Base-by-base conservation (phyloP, 2,888 invertebrate genomes). In the Girardia tigrina region DNA sequence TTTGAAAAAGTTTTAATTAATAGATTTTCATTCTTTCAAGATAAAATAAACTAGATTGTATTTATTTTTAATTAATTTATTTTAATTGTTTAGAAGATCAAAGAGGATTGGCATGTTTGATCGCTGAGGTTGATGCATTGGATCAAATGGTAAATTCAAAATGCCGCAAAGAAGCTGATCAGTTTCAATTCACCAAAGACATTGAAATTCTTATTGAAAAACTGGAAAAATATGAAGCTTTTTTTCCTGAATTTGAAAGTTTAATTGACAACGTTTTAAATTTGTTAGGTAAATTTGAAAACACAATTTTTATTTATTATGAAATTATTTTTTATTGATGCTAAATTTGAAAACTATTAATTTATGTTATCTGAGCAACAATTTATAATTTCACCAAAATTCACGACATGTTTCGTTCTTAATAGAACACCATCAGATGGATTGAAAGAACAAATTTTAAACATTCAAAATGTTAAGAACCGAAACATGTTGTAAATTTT, bases 221-320 rank as follows among this genome's bases (percentile, higher is more conserved):
- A 29, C 23, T 72, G 12, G 73, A 72, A 29, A 36, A 29, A 36
- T 72, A 72, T 29, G 73, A 72, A 72, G 26, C n/a, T 29, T 72
- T 72, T n/a, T 42, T 72, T 8, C 73, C 73, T 8, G 36, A 29
- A 26, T 72, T 72, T 72, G 36, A 23, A 26, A 42, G 29, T 72
- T 26, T 72, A 29, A 36, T 72, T 23, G 73, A 72, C 23, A 36
- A 72, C 6, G 36, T 72, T 16, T 20, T 72, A 26, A 12, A 14
- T 29, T 29, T 29, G 23, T 36, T 72, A 8, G 73, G 73, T 72
- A 29, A 29, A 28, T n/a, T 70, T 8, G 70, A n/a, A 14, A 14
- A n/a, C 14, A 14, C n/a, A n/a, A n/a, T 42, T 42, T n/a, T 42
- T 14, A 42, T n/a, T 42, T 14, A n/a, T 14, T 42, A 42, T 42